A percentile compares a stretch with the other conserved stretches of the same genome.
Evolutionary conservation across 1,140 invertebrate genomes (phyloP).

Genomic region (Pygmarrhopalites habei): DNA sequence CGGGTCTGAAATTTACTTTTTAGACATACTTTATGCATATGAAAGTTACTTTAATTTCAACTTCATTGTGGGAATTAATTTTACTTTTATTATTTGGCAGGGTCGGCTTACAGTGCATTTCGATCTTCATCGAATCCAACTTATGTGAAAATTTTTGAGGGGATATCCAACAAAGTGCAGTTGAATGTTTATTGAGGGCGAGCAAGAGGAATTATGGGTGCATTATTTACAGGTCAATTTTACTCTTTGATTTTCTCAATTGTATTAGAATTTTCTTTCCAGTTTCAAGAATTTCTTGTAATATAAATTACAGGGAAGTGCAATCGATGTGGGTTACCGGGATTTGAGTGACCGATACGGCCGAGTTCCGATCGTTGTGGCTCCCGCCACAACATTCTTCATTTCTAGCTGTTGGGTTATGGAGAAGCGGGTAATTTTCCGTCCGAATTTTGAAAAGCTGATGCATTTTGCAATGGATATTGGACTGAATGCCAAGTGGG

Average conservation of each 20-base stretch:
- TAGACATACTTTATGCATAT: too few relatives aligned
- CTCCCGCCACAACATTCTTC: constrained; percentile 15
- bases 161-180: constrained; percentile 15
- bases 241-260: too few relatives aligned
- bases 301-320: too few relatives aligned
- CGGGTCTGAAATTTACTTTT: too few relatives aligned
- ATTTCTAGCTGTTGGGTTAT: constrained; percentile 12
- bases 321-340: constrained; percentile 10
- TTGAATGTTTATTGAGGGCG: constrained; percentile 18
- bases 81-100: constrained; percentile 14
- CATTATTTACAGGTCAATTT: constrained; percentile 27
- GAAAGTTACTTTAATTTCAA: too few relatives aligned
- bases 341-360: constrained; percentile 23
- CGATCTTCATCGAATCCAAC: constrained; percentile 22
- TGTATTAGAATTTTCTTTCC: too few relatives aligned
- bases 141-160: constrained; percentile 17
- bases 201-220: constrained; percentile 12
- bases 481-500: constrained; percentile 15
- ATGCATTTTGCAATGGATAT: constrained; percentile 14
- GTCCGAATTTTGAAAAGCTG: constrained; percentile 13
- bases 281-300: too few relatives aligned
- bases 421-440: constrained; percentile 17
- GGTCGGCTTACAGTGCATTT: constrained; percentile 18
- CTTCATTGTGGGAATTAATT: too few relatives aligned
- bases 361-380: constrained; percentile 11